phyloP scores from a whole-genome alignment of 2,888 invertebrate species.

The Acutogordius australiensis region DNA sequence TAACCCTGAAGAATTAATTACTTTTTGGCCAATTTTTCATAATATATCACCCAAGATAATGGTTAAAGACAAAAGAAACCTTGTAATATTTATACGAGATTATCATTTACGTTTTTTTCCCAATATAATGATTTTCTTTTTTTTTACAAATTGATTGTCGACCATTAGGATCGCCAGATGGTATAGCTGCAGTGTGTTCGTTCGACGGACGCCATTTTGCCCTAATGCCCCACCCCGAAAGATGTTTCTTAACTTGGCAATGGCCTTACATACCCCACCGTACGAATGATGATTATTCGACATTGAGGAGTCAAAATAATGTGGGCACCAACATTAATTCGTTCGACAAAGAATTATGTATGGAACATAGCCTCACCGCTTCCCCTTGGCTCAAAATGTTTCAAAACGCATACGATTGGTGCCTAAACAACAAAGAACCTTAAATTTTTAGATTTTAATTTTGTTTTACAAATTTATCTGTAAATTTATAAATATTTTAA shows the following conservation, averaged over 20 bases:
- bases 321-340: not conserved
- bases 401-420: constrained; percentile 38
- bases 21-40: too few species aligned
- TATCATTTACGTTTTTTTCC: too few species aligned
- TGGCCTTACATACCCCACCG: constrained; percentile 40
- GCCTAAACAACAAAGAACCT: too few species aligned
- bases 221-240: constrained; percentile 93
- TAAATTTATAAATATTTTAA: too few species aligned
- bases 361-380: constrained; percentile 26
- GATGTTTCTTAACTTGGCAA: constrained; percentile 61
- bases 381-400: constrained; percentile 78
- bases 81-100: not conserved
- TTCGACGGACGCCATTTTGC: constrained; percentile 67
- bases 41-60: too few species aligned
- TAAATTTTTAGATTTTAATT: too few species aligned
- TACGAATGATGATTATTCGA: constrained; percentile 15
- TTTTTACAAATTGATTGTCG: too few species aligned
- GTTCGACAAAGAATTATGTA: too few species aligned
- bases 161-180: constrained; percentile 29
- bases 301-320: constrained; percentile 11
- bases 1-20: too few species aligned
- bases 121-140: too few species aligned
- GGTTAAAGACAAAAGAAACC: not conserved
- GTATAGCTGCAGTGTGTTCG: constrained; percentile 64
- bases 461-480: too few species aligned